phyloP scores from a whole-genome alignment of 2,113 vertebrate species.

The Alces alces region DNA sequence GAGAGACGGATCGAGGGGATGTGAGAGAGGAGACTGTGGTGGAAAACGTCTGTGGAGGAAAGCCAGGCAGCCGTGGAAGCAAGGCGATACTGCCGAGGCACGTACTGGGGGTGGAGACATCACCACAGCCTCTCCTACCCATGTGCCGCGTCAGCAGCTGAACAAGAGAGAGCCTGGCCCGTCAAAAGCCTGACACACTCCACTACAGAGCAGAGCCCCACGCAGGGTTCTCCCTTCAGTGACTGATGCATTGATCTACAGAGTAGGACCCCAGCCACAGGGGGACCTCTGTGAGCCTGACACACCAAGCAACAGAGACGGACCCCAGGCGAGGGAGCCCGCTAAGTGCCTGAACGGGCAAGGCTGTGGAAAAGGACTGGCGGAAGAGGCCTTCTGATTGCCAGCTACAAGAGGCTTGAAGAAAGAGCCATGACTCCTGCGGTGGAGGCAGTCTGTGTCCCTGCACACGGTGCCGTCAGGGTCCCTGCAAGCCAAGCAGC shows the following conservation, averaged over 20 bases:
- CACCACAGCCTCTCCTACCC: neutral
- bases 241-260: neutral
- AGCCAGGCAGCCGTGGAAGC: neutral
- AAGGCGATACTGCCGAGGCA: neutral
- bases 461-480: accelerated
- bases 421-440: neutral
- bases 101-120: neutral
- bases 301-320: neutral
- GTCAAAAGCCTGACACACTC: neutral
- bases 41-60: neutral
- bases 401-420: neutral
- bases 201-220: neutral
- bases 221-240: neutral
- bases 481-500: neutral
- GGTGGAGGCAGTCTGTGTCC: neutral
- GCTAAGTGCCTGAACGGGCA: neutral
- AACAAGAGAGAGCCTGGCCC: neutral
- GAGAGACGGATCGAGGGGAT: neutral
- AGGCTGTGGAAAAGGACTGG: neutral
- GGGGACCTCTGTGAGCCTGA: neutral
- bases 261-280: neutral
- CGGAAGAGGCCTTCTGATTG: neutral
- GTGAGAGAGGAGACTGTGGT: neutral
- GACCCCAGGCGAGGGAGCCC: neutral
- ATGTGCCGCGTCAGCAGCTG: neutral